Base-by-base conservation (phyloP, 2,888 invertebrate species). In the Chouioia cunea region DNA sequence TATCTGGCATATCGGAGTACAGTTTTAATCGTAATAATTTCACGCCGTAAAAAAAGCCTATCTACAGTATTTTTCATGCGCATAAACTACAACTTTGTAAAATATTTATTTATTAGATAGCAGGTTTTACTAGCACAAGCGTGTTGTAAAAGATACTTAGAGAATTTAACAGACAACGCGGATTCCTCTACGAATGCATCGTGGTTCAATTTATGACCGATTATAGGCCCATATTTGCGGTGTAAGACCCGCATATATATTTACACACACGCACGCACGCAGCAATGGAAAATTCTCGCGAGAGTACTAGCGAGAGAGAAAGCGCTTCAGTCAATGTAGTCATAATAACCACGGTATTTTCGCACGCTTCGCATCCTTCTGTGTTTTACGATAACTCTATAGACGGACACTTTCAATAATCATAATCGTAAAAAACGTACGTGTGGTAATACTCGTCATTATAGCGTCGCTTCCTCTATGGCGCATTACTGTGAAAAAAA, bases 401-500 rank as follows among this genome's bases (percentile, higher is more conserved):
- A 75, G 74, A 76, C 73, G 65, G 76, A 79, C 76, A 75, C 74
- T 78, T 78, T 78, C 76, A 79, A 80, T 79, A 82, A 83, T 84
- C 81, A 82, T 78, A 79, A 83, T 84, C 82, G 81, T 81, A 80
- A 79, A 74, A 68, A 75, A 73, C 70, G 68, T 67, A 69, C 58
- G 27, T 27, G 27, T n/a, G 27, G 6, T 27, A 27, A 27, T 27
- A 27, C 3, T 27, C 27, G 27, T 27, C 27, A 27, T 27, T 27
- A 27, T 27, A 27, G n/a, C n/a, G n/a, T n/a, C n/a, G n/a, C n/a
- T n/a, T n/a, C n/a, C n/a, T n/a, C n/a, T n/a, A n/a, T n/a, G n/a
- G n/a, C n/a, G n/a, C n/a, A n/a, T n/a, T n/a, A n/a, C n/a, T 16
- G 22, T 14, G 52, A n/a, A n/a, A 52, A 46, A 57, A 12, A 58